phyloP scores from a whole-genome alignment of 2,797 vertebrate genomes.

The Cryptoprocta ferox region DNA sequence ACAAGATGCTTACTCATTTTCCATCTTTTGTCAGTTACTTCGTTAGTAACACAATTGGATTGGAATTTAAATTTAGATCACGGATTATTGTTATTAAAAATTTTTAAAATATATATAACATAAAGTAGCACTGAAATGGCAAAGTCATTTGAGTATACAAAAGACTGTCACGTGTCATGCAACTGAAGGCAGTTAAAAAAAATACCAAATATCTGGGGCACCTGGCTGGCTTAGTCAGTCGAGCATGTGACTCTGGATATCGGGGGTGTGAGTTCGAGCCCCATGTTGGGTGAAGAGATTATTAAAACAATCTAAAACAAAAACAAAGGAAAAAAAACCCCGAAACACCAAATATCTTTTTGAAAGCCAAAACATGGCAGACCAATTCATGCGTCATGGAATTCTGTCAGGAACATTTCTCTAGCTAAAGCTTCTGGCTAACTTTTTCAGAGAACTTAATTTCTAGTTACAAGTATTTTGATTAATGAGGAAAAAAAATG shows the following conservation, averaged over 20 bases:
- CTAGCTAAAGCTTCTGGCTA: not conserved
- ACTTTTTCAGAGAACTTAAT: not conserved
- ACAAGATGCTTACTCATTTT: not conserved
- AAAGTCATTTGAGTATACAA: not conserved
- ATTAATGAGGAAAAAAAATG: not conserved
- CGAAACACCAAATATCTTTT: not conserved
- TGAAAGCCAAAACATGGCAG: not conserved
- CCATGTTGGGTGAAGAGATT: not conserved
- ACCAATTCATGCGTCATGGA: not conserved
- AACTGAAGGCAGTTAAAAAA: not conserved
- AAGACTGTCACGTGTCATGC: not conserved
- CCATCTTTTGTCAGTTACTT: constrained; percentile 29
- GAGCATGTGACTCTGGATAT: not conserved
- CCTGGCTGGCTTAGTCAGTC: not conserved
- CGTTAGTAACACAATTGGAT: constrained; percentile 46
- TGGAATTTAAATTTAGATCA: constrained; percentile 46
- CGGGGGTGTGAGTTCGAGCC: not conserved
- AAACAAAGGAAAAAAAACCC: not conserved
- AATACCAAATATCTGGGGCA: not conserved
- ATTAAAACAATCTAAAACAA: not conserved
- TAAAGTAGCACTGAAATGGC: not conserved
- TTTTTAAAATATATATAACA: not conserved
- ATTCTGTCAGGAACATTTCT: not conserved
- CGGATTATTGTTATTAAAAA: not conserved
- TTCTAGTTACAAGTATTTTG: not conserved